A percentile compares a stretch with the other conserved stretches of the same genome.
phyloP scores from a whole-genome alignment of 1,140 invertebrate genomes.

The Neodiprion lecontei region DNA sequence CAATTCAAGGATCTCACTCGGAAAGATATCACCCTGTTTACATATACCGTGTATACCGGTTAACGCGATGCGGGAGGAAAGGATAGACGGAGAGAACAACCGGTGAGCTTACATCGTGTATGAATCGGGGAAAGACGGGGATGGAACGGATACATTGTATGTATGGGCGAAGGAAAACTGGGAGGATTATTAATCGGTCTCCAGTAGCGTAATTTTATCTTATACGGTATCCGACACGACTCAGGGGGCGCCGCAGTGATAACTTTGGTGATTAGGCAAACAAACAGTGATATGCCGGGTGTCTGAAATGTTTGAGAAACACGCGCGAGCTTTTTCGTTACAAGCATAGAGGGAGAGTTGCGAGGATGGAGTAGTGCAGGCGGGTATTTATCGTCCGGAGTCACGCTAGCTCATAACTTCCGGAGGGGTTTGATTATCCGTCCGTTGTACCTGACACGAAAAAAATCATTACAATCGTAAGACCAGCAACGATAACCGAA shows the following conservation, averaged over 20 bases:
- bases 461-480: background rate
- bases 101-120: too few relatives aligned
- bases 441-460: background rate
- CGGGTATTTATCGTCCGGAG: constrained; percentile 2
- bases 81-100: too few relatives aligned
- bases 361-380: background rate
- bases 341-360: background rate
- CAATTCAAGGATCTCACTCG: too few relatives aligned
- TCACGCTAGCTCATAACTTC: background rate
- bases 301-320: constrained; percentile 4
- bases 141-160: background rate
- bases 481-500: too few relatives aligned
- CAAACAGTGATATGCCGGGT: constrained; percentile 11
- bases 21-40: too few relatives aligned
- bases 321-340: background rate
- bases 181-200: background rate
- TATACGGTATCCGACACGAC: background rate
- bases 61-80: too few relatives aligned
- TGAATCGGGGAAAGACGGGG: too few relatives aligned
- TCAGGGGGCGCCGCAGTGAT: background rate
- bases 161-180: background rate
- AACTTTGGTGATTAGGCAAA: constrained; percentile 14
- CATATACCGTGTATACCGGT: too few relatives aligned
- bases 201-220: background rate
- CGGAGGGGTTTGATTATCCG: background rate